A percentile compares a stretch with the other conserved stretches of the same genome.
phyloP scores from a whole-genome alignment of 2,888 invertebrate genomes.

The Acanthococcus lagerstroemiae region DNA sequence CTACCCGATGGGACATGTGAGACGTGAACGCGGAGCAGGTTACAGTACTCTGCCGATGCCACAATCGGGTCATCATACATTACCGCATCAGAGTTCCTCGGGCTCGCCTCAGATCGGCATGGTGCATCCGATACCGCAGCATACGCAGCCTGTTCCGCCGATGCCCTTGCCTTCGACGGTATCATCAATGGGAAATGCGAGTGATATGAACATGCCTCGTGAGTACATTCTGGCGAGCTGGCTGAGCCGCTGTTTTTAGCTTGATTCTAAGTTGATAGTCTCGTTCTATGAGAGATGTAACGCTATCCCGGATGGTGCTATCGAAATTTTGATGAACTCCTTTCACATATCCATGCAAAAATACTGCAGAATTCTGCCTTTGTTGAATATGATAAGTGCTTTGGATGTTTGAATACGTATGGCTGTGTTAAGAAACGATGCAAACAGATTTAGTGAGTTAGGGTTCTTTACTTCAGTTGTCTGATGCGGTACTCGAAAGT shows the following conservation, averaged over 20 bases:
- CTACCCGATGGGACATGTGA: conserved; percentile 73
- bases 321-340: too few relatives aligned
- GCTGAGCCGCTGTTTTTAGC: too few relatives aligned
- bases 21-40: conserved; percentile 63
- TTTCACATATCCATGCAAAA: too few relatives aligned
- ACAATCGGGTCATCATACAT: conserved; percentile 33
- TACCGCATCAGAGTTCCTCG: conserved; percentile 34
- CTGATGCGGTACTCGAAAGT: too few relatives aligned
- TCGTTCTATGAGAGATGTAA: too few relatives aligned
- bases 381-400: too few relatives aligned
- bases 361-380: too few relatives aligned
- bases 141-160: conserved; percentile 44
- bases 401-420: too few relatives aligned
- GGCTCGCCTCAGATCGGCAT: conserved; percentile 57
- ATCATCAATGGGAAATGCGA: conserved; percentile 45
- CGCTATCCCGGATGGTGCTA: too few relatives aligned
- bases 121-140: conserved; percentile 68
- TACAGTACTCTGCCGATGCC: conserved; percentile 75
- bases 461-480: too few relatives aligned
- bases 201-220: conserved; percentile 82
- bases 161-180: conserved; percentile 52
- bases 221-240: conserved; percentile 47
- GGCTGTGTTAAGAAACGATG: too few relatives aligned
- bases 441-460: too few relatives aligned
- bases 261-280: neutral